These are phyloP conservation scores for Rhabdophis nuchalis DNA, from an alignment of 2,797 vertebrate species.

Conservation along the genomic window DNA sequence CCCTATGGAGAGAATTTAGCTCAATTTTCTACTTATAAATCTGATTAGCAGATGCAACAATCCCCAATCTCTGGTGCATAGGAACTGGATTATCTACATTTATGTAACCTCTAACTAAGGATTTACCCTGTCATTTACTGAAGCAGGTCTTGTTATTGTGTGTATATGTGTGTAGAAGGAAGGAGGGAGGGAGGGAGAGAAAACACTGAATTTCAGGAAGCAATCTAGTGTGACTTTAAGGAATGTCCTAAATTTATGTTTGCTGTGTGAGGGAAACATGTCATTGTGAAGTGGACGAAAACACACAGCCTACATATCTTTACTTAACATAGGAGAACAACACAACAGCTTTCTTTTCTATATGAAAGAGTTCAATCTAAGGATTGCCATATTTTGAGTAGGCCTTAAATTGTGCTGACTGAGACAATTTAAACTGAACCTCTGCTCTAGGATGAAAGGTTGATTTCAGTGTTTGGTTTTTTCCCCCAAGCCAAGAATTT, in stretches of 20 bases:
- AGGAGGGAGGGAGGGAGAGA: not conserved
- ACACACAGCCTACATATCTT: not conserved
- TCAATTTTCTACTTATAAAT: not conserved
- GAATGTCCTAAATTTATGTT: not conserved
- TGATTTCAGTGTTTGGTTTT: not conserved
- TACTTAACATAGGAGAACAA: not conserved
- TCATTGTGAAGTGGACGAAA: not conserved
- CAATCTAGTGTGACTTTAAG: not conserved
- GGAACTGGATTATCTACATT: not conserved
- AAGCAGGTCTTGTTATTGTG: not conserved
- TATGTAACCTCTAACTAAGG: not conserved
- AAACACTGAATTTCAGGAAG: not conserved
- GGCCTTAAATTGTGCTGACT: conserved; percentile 15
- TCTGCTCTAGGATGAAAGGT: conserved; percentile 9
- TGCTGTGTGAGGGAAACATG: not conserved
- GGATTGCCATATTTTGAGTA: not conserved
- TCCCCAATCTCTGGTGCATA: not conserved
- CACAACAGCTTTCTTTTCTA: not conserved
- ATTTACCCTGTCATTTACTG: not conserved
- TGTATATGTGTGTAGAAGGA: not conserved
- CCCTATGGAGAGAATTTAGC: not conserved
- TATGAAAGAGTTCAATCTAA: conserved; percentile 11
- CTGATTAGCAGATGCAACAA: not conserved
- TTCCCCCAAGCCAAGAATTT: not conserved
- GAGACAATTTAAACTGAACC: conserved; percentile 15